These are phyloP conservation scores for Drosophila peninsularis DNA, from an alignment of 2,888 invertebrate species.

Conservation along the genomic window DNA sequence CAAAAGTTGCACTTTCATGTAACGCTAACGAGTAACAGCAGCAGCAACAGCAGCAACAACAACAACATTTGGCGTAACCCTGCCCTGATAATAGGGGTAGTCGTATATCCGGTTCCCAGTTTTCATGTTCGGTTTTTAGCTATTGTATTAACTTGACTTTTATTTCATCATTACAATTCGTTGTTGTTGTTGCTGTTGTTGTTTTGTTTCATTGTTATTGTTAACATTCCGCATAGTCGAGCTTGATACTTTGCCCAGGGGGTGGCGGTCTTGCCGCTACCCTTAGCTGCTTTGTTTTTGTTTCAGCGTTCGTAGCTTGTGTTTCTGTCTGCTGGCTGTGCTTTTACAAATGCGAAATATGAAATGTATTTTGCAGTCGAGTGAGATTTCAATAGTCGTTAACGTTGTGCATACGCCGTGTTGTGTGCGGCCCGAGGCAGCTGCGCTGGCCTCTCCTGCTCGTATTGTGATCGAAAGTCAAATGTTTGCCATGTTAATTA, in stretches of 20 bases:
- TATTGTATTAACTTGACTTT: conserved; percentile 78
- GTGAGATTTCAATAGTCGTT: conserved; percentile 48
- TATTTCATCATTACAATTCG: conserved; percentile 76
- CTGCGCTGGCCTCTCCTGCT: conserved; percentile 2
- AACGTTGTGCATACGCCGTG: conserved; percentile 39
- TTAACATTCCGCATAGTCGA: conserved; percentile 68
- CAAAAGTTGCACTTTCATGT: conserved; percentile 79
- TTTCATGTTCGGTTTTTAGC: conserved; percentile 69
- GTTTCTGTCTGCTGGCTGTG: conserved; percentile 10
- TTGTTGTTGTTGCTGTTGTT: conserved; percentile 25
- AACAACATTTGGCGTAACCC: conserved; percentile 24
- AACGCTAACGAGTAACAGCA: conserved; percentile 64
- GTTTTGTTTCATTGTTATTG: conserved; percentile 67
- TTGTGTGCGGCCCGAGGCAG: conserved; percentile 36
- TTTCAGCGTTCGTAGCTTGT: conserved; percentile 24
- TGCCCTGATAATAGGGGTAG: conserved; percentile 67
- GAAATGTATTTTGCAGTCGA: conserved; percentile 36
- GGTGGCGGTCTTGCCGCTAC: not conserved
- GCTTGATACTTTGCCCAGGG: conserved; percentile 33
- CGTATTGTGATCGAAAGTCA: conserved; percentile 41
- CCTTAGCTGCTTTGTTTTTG: conserved; percentile 36
- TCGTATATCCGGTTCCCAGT: conserved; percentile 65
- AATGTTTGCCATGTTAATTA: conserved; percentile 69
- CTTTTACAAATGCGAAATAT: conserved; percentile 37
- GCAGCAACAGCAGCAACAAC: conserved; percentile 24